Percentiles rank a stretch among this genome's conserved stretches.
Evolutionary conservation across 2,113 vertebrate species (phyloP).

Genomic region (Archilochus colubris): DNA sequence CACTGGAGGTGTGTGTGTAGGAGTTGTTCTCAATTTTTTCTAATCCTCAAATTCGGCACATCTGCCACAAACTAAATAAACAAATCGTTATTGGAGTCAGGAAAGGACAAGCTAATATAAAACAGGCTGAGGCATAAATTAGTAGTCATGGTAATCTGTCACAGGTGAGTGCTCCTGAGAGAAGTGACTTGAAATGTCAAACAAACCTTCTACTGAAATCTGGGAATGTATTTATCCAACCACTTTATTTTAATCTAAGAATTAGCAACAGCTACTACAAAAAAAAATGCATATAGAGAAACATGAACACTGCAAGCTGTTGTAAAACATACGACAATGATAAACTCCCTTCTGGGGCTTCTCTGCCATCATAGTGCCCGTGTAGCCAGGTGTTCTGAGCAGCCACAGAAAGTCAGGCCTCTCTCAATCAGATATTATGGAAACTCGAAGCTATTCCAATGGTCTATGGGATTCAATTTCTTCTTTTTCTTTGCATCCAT

Average conservation of each 20-base stretch:
- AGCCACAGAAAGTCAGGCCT: background rate
- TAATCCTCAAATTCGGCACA: conserved; percentile 11
- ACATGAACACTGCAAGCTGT: background rate
- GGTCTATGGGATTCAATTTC: background rate
- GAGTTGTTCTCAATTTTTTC: background rate
- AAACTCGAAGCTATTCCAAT: background rate
- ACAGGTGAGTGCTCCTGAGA: conserved; percentile 15
- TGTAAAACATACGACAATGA: background rate
- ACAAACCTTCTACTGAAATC: background rate
- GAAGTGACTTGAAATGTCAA: background rate
- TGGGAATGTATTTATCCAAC: background rate
- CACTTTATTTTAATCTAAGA: background rate
- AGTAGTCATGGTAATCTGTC: background rate
- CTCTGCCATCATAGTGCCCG: background rate
- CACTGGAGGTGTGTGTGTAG: background rate
- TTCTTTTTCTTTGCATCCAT: background rate
- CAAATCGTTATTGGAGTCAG: conserved; percentile 8
- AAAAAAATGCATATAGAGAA: background rate
- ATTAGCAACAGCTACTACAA: background rate
- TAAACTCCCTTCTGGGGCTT: background rate
- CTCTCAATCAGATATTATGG: background rate
- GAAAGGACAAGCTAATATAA: conserved; percentile 32
- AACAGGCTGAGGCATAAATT: conserved; percentile 26
- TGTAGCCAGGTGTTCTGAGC: background rate
- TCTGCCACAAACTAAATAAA: conserved; percentile 42